A percentile compares a stretch with the other conserved stretches of the same genome.
Evolutionary conservation across 2,797 vertebrate genomes (phyloP).

Genomic region (Adelosebastes latens): DNA sequence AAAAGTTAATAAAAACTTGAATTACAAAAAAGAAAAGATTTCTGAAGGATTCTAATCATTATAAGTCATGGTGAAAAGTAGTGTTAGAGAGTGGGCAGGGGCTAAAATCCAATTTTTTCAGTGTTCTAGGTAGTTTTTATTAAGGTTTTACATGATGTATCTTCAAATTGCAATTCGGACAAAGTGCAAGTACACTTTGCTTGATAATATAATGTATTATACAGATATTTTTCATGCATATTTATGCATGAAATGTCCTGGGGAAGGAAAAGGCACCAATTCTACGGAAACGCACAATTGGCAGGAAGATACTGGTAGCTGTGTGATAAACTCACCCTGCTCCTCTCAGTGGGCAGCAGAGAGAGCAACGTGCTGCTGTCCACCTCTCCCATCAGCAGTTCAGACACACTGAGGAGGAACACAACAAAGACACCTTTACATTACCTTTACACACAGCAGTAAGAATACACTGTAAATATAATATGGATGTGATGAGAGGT

Average conservation of each 20-base stretch:
- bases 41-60: not conserved
- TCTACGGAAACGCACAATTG: not conserved
- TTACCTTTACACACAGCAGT: not conserved
- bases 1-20: not conserved
- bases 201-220: not conserved
- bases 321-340: slow-evolving; percentile 85
- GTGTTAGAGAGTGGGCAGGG: not conserved
- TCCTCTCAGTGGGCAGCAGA: slow-evolving; percentile 91
- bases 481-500: not conserved
- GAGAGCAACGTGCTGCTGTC: slow-evolving; percentile 96
- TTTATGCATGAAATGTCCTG: not conserved
- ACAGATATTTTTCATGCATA: not conserved
- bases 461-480: not conserved
- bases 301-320: not conserved
- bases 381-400: slow-evolving; percentile 97
- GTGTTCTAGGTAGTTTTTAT: not conserved
- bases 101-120: not conserved
- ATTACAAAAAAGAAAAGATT: not conserved
- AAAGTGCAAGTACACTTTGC: not conserved
- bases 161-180: not conserved
- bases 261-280: not conserved
- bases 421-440: not conserved
- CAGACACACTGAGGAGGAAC: slow-evolving; percentile 87
- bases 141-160: accelerated
- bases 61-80: not conserved